Percentiles rank a stretch among this genome's conserved stretches.
phyloP scores from a whole-genome alignment of 2,888 invertebrate genomes.

The Sarcophaga rosellei region DNA sequence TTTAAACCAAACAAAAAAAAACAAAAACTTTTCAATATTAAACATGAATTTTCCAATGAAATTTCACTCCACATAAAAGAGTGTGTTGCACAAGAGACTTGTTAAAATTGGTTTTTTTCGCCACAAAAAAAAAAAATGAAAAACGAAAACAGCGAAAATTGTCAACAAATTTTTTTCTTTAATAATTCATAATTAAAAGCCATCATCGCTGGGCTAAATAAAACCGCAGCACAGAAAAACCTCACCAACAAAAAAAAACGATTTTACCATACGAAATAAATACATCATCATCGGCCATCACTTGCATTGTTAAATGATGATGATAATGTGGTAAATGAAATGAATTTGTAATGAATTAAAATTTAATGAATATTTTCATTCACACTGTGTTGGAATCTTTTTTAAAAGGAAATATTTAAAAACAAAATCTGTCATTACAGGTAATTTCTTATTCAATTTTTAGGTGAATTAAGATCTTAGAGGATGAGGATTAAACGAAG shows the following conservation, averaged over 20 bases:
- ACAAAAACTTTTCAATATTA: too few species aligned
- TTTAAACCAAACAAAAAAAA: neutral
- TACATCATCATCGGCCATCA: slow-evolving; percentile 22
- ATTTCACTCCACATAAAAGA: neutral
- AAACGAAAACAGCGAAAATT: slow-evolving; percentile 25
- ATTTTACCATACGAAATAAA: slow-evolving; percentile 18
- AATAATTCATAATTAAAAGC: slow-evolving; percentile 75
- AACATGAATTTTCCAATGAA: neutral
- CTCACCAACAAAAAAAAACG: slow-evolving; percentile 5
- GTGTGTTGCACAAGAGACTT: slow-evolving; percentile 8
- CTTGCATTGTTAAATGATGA: slow-evolving; percentile 26
- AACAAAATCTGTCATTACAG: neutral
- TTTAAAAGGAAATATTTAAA: neutral
- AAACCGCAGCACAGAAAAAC: slow-evolving; percentile 65
- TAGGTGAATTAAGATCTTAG: too few species aligned
- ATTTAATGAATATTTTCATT: slow-evolving; percentile 24
- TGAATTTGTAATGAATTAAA: neutral
- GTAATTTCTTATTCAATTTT: too few species aligned
- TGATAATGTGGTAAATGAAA: slow-evolving; percentile 30
- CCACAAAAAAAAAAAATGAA: neutral
- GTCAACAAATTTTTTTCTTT: slow-evolving; percentile 73
- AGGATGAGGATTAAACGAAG: too few species aligned
- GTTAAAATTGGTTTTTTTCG: slow-evolving; percentile 1
- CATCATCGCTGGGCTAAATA: slow-evolving; percentile 64
- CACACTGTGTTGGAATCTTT: neutral